Percentiles rank a stretch among this genome's conserved stretches.
Evolutionary conservation across 1,140 invertebrate species (phyloP).

Genomic region (Drosophila teissieri): DNA sequence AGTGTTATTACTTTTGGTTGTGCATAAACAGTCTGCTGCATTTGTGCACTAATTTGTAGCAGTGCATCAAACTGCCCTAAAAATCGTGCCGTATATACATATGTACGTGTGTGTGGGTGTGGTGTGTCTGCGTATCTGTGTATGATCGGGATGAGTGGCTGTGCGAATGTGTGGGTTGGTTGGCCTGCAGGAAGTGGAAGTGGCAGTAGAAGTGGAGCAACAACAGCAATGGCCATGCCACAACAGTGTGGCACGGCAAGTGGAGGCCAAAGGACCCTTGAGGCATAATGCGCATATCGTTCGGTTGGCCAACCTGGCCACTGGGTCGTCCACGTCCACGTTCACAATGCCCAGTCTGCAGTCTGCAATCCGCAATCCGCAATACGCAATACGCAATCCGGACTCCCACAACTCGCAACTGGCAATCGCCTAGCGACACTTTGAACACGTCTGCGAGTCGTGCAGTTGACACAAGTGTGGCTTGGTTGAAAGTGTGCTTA

Average conservation of each 20-base stretch:
- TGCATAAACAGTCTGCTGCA: not conserved
- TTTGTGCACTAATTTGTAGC: too few species aligned
- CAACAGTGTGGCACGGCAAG: conserved; percentile 4
- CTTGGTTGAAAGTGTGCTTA: not conserved
- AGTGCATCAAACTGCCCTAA: conserved; percentile 3
- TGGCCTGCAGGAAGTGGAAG: not conserved
- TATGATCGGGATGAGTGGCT: conserved; percentile 1
- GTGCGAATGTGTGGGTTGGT: not conserved
- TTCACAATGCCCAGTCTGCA: not conserved
- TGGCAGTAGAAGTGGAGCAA: conserved; percentile 4
- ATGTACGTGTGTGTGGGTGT: not conserved
- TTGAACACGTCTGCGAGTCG: conserved; percentile 4
- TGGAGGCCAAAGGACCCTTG: conserved; percentile 32
- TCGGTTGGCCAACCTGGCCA: conserved; percentile 13
- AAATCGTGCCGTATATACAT: not conserved
- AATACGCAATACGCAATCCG: conserved; percentile 1
- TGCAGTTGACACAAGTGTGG: conserved; percentile 53
- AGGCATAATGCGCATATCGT: conserved; percentile 51
- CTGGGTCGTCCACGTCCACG: not conserved
- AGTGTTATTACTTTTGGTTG: too few species aligned
- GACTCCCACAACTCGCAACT: conserved; percentile 5
- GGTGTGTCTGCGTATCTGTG: not conserved
- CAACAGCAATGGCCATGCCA: not conserved
- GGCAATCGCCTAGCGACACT: conserved; percentile 6
- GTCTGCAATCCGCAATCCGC: conserved; percentile 1